These are phyloP conservation scores for Ptychodera flava DNA, from an alignment of 35 echinoderm and acorn worm species.

Conservation along the genomic window DNA sequence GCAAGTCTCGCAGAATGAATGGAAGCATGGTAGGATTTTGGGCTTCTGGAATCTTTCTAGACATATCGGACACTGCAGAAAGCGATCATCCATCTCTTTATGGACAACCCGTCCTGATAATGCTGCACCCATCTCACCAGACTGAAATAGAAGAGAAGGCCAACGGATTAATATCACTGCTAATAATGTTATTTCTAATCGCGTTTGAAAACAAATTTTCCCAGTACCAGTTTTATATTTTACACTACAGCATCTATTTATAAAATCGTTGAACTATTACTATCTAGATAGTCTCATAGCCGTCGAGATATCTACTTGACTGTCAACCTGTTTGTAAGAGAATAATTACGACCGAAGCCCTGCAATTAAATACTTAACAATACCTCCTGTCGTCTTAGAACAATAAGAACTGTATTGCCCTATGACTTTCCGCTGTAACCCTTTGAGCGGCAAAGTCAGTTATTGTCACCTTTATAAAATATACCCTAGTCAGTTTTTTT, in stretches of 20 bases:
- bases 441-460: too few relatives aligned
- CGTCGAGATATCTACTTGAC: background rate
- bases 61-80: slow-evolving; percentile 56
- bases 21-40: slow-evolving; percentile 63
- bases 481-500: too few relatives aligned
- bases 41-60: slow-evolving; percentile 38
- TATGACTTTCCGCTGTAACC: too few relatives aligned
- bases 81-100: slow-evolving; percentile 13
- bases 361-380: too few relatives aligned
- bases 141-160: background rate
- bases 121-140: background rate
- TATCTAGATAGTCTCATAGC: background rate
- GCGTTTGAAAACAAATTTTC: too few relatives aligned
- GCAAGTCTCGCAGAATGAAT: slow-evolving; percentile 59
- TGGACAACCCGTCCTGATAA: background rate
- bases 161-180: background rate
- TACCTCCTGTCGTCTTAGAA: too few relatives aligned
- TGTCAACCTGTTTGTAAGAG: too few relatives aligned
- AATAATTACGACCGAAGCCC: too few relatives aligned
- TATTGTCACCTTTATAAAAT: too few relatives aligned
- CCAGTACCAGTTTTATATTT: background rate
- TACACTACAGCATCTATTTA: background rate
- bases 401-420: too few relatives aligned
- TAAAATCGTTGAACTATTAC: background rate
- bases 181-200: too few relatives aligned